These are phyloP conservation scores for Parnassius orleans DNA, from an alignment of 2,888 invertebrate genomes.

Conservation along the genomic window DNA sequence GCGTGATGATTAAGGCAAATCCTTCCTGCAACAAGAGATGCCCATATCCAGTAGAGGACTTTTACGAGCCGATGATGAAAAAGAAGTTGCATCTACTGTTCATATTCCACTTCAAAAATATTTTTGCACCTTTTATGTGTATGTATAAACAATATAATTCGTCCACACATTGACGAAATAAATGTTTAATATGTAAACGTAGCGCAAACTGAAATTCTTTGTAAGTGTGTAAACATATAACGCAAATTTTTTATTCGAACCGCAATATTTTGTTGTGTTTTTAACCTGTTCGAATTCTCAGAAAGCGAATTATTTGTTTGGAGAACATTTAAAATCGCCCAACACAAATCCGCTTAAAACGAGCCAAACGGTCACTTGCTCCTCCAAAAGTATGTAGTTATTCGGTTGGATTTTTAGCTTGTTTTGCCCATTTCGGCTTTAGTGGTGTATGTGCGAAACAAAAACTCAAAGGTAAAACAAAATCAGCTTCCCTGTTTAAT, in stretches of 20 bases:
- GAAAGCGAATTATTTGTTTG: slow-evolving; percentile 24
- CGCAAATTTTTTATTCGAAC: slow-evolving; percentile 17
- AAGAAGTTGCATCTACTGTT: no score
- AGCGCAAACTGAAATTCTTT: slow-evolving; percentile 3
- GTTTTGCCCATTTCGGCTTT: slow-evolving; percentile 39
- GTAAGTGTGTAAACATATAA: slow-evolving; percentile 17
- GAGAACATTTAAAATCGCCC: slow-evolving; percentile 18
- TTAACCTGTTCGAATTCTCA: slow-evolving; percentile 18
- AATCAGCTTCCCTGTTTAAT: slow-evolving; percentile 75
- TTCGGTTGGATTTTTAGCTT: slow-evolving; percentile 30
- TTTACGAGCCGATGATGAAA: no score
- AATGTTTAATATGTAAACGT: slow-evolving; percentile 4
- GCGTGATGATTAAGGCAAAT: no score
- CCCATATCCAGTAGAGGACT: no score
- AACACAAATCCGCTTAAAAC: slow-evolving; percentile 11
- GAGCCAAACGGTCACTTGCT: slow-evolving; percentile 21
- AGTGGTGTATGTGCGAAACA: slow-evolving; percentile 48
- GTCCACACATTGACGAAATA: neutral
- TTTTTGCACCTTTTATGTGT: neutral
- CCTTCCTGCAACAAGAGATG: no score
- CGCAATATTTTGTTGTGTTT: slow-evolving; percentile 15
- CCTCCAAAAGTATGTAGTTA: slow-evolving; percentile 22
- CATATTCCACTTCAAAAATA: no score
- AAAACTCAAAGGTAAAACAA: slow-evolving; percentile 61
- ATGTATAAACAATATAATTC: neutral